phyloP scores from a whole-genome alignment of 2,888 invertebrate genomes.

The Drosophila rellima region DNA sequence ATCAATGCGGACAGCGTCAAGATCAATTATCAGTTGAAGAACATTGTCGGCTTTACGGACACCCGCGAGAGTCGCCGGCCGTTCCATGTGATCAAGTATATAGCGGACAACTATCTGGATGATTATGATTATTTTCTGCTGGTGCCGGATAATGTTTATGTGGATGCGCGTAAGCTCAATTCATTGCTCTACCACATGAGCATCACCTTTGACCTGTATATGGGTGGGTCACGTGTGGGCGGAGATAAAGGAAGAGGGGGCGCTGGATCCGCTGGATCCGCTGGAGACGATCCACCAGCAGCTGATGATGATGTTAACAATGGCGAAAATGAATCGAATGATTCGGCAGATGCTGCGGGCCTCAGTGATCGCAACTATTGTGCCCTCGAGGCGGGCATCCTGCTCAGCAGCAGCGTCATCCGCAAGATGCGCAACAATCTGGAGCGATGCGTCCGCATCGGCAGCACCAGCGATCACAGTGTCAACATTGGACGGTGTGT shows the following conservation, averaged over 20 bases:
- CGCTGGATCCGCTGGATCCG: not conserved
- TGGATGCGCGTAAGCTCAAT: conserved; percentile 92
- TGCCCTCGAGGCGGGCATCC: conserved; percentile 92
- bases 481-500: conserved; percentile 95
- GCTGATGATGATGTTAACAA: not conserved
- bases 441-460: conserved; percentile 96
- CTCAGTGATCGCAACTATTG: conserved; percentile 84
- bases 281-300: too few relatives aligned
- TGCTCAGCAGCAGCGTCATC: conserved; percentile 95
- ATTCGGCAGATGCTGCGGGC: conserved; percentile 42
- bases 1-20: conserved; percentile 88
- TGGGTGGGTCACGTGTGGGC: conserved; percentile 89
- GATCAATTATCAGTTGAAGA: conserved; percentile 88
- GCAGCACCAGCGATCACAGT: conserved; percentile 92
- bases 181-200: conserved; percentile 92
- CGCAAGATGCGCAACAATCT: conserved; percentile 91
- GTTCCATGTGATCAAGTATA: conserved; percentile 95
- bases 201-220: conserved; percentile 93
- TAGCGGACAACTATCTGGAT: conserved; percentile 94
- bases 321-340: conserved; percentile 19
- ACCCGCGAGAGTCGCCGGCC: conserved; percentile 91
- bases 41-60: conserved; percentile 95
- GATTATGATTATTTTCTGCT: conserved; percentile 97
- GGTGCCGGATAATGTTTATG: conserved; percentile 93
- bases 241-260: conserved; percentile 2